phyloP scores from a whole-genome alignment of 1,140 invertebrate species.

The Eurosta solidaginis region DNA sequence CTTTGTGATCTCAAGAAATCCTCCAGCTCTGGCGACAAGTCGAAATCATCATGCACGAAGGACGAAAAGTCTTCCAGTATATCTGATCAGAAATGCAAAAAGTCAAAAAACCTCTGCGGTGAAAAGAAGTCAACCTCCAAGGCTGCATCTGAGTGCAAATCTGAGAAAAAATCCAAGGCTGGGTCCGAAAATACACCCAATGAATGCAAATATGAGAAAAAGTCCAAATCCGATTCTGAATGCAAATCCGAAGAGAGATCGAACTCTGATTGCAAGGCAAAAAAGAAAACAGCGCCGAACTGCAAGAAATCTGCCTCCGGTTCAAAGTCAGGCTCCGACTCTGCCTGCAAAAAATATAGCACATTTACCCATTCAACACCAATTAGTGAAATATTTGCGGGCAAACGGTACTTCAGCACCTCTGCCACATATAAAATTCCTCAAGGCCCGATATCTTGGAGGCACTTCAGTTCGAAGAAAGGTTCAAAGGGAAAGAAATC shows the following conservation, averaged over 20 bases:
- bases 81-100: too few species aligned
- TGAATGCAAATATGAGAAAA: neutral
- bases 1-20: too few species aligned
- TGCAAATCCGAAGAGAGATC: too few species aligned
- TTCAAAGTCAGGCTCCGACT: neutral
- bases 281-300: neutral
- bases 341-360: neutral
- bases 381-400: neutral
- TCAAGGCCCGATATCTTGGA: neutral
- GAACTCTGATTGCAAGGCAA: neutral
- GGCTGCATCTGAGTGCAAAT: too few species aligned
- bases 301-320: neutral
- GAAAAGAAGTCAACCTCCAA: too few species aligned
- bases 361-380: neutral
- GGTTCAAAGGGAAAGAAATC: neutral
- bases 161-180: neutral
- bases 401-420: neutral
- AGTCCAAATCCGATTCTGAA: neutral
- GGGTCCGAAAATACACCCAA: neutral
- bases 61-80: too few species aligned
- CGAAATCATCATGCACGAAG: neutral
- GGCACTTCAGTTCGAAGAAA: neutral
- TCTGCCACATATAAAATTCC: neutral
- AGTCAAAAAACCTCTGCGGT: too few species aligned
- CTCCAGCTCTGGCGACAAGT: too few species aligned